A percentile compares a stretch with the other conserved stretches of the same genome.
Evolutionary conservation across 2,113 vertebrate genomes (phyloP).

Genomic region (Orientallactaga bullata): DNA sequence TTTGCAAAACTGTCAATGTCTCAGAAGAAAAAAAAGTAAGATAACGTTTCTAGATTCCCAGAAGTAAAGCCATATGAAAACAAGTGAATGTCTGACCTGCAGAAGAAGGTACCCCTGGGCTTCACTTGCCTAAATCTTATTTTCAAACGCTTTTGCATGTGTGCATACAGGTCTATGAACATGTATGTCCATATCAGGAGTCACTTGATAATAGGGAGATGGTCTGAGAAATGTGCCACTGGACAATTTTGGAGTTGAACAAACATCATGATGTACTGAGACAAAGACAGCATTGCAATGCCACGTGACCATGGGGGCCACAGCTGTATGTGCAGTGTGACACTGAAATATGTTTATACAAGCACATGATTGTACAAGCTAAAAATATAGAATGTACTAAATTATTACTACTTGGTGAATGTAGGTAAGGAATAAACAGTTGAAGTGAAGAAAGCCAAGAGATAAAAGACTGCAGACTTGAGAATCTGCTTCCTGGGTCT

Average conservation of each 20-base stretch:
- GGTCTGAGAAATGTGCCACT: not conserved
- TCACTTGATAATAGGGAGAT: not conserved
- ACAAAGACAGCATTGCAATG: not conserved
- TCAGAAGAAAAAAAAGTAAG: not conserved
- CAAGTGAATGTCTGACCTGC: not conserved
- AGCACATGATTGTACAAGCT: not conserved
- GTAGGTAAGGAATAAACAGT: not conserved
- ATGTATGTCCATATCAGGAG: not conserved
- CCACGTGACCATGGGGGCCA: not conserved
- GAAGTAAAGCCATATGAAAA: not conserved
- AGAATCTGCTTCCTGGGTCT: not conserved
- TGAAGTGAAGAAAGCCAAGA: not conserved
- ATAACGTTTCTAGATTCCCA: not conserved
- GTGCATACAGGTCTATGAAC: not conserved
- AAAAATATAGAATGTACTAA: not conserved
- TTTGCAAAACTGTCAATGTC: constrained; percentile 1
- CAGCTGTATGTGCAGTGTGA: not conserved
- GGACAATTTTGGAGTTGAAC: not conserved
- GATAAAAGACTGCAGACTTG: not conserved
- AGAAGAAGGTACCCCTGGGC: not conserved
- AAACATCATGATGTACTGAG: not conserved
- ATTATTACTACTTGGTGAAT: not conserved
- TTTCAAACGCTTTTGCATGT: not conserved
- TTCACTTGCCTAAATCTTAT: not conserved
- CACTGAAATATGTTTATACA: not conserved